Evolutionary conservation across 2,797 vertebrate species (phyloP).

Genomic region (Arrhamphus sclerolepis): DNA sequence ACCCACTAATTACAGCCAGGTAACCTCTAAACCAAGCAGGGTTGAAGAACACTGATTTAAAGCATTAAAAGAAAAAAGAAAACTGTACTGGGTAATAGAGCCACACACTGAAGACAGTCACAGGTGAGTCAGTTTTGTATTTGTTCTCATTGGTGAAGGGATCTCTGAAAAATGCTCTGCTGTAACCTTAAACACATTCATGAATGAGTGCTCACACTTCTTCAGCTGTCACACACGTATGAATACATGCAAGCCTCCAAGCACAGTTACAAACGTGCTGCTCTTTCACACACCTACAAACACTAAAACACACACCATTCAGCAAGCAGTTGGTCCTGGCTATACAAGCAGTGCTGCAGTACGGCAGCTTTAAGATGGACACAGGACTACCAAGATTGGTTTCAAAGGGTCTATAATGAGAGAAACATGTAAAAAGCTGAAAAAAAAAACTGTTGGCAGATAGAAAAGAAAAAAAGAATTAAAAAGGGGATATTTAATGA

Average conservation of each 20-base stretch:
- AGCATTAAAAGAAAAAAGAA: too few species aligned
- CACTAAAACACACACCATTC: too few species aligned
- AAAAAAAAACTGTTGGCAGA: not conserved
- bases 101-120: too few species aligned
- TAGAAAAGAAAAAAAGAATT: not conserved
- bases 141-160: slow-evolving; percentile 63
- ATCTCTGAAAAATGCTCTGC: slow-evolving; percentile 50
- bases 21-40: too few species aligned
- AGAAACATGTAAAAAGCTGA: not conserved
- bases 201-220: slow-evolving; percentile 38
- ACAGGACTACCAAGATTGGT: not conserved
- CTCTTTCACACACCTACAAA: too few species aligned
- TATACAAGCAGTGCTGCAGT: slow-evolving; percentile 26
- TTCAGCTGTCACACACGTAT: slow-evolving; percentile 35
- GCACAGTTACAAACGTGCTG: slow-evolving; percentile 30
- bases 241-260: too few species aligned
- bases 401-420: not conserved
- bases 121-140: slow-evolving; percentile 47
- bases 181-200: slow-evolving; percentile 67
- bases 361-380: slow-evolving; percentile 28
- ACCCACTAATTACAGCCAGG: too few species aligned
- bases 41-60: too few species aligned
- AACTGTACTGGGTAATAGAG: too few species aligned
- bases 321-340: not conserved
- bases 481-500: not conserved